Conservation (phyloP, 2,888 invertebrate species). For the Tachina fera region DNA sequence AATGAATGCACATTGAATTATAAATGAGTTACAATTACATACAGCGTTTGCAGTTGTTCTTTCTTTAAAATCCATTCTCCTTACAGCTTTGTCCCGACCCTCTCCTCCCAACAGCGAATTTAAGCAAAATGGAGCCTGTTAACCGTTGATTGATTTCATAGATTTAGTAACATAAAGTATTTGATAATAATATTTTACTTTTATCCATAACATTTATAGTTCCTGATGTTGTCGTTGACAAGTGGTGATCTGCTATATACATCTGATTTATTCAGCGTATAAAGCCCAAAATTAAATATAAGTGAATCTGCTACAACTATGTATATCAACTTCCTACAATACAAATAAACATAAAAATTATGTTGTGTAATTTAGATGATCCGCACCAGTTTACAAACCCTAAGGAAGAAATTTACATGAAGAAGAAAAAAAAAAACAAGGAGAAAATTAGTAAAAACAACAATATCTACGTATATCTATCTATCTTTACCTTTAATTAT, state of each 20-base stretch:
- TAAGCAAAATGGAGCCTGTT: slow-evolving; percentile 57
- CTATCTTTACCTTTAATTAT: slow-evolving; percentile 62
- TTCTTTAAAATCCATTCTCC: slow-evolving; percentile 53
- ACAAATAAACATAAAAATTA: slow-evolving; percentile 58
- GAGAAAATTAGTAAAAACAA: slow-evolving; percentile 44
- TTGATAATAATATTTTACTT: slow-evolving; percentile 44
- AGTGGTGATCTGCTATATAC: slow-evolving; percentile 80
- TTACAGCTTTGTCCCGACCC: slow-evolving; percentile 62
- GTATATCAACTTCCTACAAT: slow-evolving; percentile 55
- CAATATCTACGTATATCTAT: slow-evolving; percentile 47
- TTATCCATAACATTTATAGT: slow-evolving; percentile 83
- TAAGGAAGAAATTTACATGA: slow-evolving; percentile 58
- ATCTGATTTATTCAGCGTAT: slow-evolving; percentile 39
- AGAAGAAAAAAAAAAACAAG: slow-evolving; percentile 13
- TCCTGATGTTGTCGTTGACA: slow-evolving; percentile 89
- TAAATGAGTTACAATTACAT: slow-evolving; percentile 21
- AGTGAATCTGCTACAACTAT: slow-evolving; percentile 57
- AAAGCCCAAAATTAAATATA: slow-evolving; percentile 46
- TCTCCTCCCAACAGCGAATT: slow-evolving; percentile 53
- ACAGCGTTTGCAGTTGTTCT: slow-evolving; percentile 42
- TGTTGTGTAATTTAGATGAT: slow-evolving; percentile 67
- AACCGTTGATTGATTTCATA: slow-evolving; percentile 55
- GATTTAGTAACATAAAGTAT: slow-evolving; percentile 17
- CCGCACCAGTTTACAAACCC: slow-evolving; percentile 69
- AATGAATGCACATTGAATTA: slow-evolving; percentile 23